Evolutionary conservation across 2,113 vertebrate genomes (phyloP).

Genomic region (Coreoperca whiteheadi): DNA sequence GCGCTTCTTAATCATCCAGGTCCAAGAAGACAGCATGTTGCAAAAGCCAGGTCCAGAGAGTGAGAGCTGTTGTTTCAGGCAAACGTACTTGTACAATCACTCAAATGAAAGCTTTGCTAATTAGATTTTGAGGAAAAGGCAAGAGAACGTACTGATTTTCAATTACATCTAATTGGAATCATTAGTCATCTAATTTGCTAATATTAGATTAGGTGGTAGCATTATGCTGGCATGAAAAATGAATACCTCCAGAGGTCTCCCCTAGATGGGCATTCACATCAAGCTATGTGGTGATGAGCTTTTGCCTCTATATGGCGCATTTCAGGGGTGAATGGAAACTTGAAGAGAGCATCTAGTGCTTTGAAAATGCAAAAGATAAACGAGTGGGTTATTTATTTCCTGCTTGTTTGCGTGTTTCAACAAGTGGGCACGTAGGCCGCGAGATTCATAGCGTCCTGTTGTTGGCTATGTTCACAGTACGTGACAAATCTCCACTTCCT

Average conservation of each 20-base stretch:
- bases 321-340: conserved; percentile 35
- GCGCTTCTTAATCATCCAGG: conserved; percentile 33
- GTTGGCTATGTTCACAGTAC: conserved; percentile 14
- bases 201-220: conserved; percentile 70
- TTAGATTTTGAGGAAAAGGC: conserved; percentile 59
- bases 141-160: conserved; percentile 62
- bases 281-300: not conserved
- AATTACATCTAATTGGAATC: conserved; percentile 70
- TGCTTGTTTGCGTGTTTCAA: conserved; percentile 3
- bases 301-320: conserved; percentile 17
- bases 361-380: conserved; percentile 36
- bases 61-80: conserved; percentile 35
- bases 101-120: conserved; percentile 44
- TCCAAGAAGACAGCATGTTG: conserved; percentile 28
- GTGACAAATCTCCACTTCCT: conserved; percentile 41
- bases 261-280: conserved; percentile 2
- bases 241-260: conserved; percentile 48
- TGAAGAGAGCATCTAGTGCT: not conserved
- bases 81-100: conserved; percentile 39
- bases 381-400: not conserved
- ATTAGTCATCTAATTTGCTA: conserved; percentile 72
- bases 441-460: not conserved
- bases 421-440: not conserved
- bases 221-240: conserved; percentile 58
- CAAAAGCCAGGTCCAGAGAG: not conserved